These are phyloP conservation scores for Gnatocerus cornutus DNA, from an alignment of 2,888 invertebrate species.

Conservation along the genomic window DNA sequence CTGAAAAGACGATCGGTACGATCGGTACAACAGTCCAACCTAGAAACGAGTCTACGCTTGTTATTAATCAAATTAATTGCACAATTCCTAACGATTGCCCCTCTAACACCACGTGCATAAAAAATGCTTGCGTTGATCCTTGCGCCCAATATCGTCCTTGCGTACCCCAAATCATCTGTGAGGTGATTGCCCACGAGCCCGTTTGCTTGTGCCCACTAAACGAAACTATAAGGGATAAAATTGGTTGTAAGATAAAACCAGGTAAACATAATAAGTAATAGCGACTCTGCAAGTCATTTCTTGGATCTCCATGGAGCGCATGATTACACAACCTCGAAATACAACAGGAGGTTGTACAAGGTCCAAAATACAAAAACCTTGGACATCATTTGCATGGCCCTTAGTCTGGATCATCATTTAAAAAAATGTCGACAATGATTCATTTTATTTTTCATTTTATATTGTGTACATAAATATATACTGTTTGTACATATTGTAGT, in stretches of 20 bases:
- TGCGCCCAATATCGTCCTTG: slow-evolving; percentile 72
- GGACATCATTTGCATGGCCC: slow-evolving; percentile 61
- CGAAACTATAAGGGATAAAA: slow-evolving; percentile 64
- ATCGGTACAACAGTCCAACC: not conserved
- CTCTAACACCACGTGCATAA: slow-evolving; percentile 71
- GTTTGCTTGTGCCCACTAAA: slow-evolving; percentile 75
- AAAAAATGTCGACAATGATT: slow-evolving; percentile 61
- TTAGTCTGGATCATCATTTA: slow-evolving; percentile 55
- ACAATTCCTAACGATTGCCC: slow-evolving; percentile 66
- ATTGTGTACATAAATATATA: slow-evolving; percentile 51
- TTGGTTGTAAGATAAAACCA: slow-evolving; percentile 76
- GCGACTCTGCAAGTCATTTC: slow-evolving; percentile 51
- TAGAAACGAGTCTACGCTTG: slow-evolving; percentile 33
- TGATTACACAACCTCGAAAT: slow-evolving; percentile 36
- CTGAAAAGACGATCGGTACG: slow-evolving; percentile 6
- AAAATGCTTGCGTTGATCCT: slow-evolving; percentile 72
- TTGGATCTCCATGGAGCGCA: slow-evolving; percentile 56
- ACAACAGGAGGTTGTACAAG: slow-evolving; percentile 62
- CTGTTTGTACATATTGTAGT: slow-evolving; percentile 43
- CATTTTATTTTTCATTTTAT: slow-evolving; percentile 48
- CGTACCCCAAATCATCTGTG: slow-evolving; percentile 70
- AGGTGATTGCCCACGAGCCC: slow-evolving; percentile 73
- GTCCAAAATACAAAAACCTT: slow-evolving; percentile 64
- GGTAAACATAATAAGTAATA: slow-evolving; percentile 71
- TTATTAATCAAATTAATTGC: slow-evolving; percentile 33